phyloP scores from a whole-genome alignment of 2,888 invertebrate genomes.

The Hetaerina titia region DNA sequence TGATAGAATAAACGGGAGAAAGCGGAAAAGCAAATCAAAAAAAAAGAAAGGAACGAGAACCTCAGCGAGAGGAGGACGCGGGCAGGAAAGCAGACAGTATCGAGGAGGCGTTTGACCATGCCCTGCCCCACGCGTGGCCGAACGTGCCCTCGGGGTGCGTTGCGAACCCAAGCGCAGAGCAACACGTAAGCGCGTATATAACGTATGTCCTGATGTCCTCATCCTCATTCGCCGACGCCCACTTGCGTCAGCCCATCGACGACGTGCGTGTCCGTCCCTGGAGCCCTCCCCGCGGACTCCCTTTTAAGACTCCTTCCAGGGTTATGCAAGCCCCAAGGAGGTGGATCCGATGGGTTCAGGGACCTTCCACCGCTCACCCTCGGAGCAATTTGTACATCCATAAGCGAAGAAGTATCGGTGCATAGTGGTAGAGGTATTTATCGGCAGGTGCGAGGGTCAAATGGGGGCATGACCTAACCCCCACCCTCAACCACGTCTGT shows the following conservation, averaged over 20 bases:
- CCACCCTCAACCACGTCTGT: too few relatives aligned
- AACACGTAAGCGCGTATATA: slow-evolving; percentile 1
- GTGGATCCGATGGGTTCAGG: background rate
- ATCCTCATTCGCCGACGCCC: slow-evolving; percentile 9
- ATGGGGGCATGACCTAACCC: too few relatives aligned
- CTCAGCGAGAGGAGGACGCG: background rate
- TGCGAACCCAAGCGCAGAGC: background rate
- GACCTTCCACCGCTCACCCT: background rate
- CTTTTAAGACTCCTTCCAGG: background rate
- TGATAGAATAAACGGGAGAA: background rate
- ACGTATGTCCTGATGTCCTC: slow-evolving; percentile 13
- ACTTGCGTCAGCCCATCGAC: background rate
- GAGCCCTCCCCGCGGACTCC: background rate
- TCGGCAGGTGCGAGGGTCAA: too few relatives aligned
- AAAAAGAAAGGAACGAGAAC: background rate
- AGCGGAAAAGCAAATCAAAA: background rate
- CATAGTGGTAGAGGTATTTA: too few relatives aligned
- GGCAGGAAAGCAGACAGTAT: background rate
- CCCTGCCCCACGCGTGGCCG: slow-evolving; percentile 33
- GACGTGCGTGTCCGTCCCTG: background rate
- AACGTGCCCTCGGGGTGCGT: slow-evolving; percentile 1
- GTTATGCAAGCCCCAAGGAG: background rate
- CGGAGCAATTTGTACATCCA: background rate
- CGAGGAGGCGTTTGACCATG: slow-evolving; percentile 41
- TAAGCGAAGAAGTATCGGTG: too few relatives aligned